Evolutionary conservation across 2,888 invertebrate species (phyloP).

Genomic region (Odontomyia ornata): DNA sequence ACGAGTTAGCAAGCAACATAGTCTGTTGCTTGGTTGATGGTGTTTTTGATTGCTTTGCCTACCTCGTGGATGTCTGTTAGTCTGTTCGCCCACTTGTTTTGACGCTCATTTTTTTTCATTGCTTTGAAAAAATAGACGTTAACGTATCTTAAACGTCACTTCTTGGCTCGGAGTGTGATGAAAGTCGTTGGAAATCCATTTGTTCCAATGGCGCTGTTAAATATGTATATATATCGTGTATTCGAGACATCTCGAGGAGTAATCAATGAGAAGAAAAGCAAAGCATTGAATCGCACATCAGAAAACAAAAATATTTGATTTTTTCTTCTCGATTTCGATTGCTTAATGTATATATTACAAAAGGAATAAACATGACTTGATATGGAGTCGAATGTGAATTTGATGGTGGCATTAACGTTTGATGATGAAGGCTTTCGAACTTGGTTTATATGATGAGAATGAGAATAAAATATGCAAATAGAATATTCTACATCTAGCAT

Average conservation of each 20-base stretch:
- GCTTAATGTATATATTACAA: neutral
- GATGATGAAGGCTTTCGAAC: no score
- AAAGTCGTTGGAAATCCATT: conserved; percentile 22
- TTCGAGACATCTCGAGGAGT: neutral
- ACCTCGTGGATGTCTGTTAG: neutral
- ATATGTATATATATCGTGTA: neutral
- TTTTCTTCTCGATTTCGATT: neutral
- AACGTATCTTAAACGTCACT: neutral
- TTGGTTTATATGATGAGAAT: no score
- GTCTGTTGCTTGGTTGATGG: no score
- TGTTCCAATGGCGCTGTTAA: conserved; percentile 5
- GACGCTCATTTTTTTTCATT: neutral
- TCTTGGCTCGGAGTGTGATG: neutral
- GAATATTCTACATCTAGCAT: no score
- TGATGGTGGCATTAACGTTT: no score
- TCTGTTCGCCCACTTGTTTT: neutral
- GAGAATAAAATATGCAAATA: no score
- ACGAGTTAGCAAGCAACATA: neutral
- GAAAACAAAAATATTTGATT: conserved; percentile 16
- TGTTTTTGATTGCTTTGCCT: no score
- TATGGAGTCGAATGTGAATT: no score
- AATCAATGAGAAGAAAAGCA: neutral
- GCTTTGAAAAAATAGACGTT: neutral
- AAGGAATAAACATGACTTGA: conserved; percentile 13
- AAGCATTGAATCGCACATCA: conserved; percentile 2